Conservation (phyloP, 2,113 vertebrate species). For the Cyphomyrus discorhynchus region DNA sequence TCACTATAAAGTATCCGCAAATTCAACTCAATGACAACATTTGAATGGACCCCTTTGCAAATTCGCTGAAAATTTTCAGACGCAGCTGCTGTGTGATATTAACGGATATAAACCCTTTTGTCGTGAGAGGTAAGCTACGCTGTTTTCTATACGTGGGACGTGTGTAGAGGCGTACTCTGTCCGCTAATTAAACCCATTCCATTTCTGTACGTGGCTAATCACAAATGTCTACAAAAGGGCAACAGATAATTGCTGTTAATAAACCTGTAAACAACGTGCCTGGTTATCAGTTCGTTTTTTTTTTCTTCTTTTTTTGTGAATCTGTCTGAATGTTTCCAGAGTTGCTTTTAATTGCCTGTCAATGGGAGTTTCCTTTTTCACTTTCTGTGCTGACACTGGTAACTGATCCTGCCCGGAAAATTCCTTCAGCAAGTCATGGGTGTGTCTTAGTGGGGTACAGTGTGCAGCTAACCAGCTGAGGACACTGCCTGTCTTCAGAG, state of each 20-base stretch:
- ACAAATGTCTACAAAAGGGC: slow-evolving; percentile 52
- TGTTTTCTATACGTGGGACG: slow-evolving; percentile 60
- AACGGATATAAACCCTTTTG: slow-evolving; percentile 55
- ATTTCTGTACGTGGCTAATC: slow-evolving; percentile 56
- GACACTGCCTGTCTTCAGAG: neutral
- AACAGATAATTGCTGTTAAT: slow-evolving; percentile 55
- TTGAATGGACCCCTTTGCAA: slow-evolving; percentile 45
- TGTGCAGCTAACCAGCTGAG: neutral
- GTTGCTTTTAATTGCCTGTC: neutral
- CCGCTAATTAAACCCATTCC: slow-evolving; percentile 46
- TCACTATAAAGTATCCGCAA: slow-evolving; percentile 41
- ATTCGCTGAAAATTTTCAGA: slow-evolving; percentile 48
- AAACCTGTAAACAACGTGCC: slow-evolving; percentile 22
- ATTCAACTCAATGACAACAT: slow-evolving; percentile 52
- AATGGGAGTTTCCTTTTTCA: neutral
- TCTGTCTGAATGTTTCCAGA: neutral
- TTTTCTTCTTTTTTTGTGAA: neutral
- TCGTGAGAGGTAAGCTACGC: slow-evolving; percentile 55
- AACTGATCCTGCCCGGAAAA: neutral
- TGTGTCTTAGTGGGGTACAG: neutral
- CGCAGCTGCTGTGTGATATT: slow-evolving; percentile 50
- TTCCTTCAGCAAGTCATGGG: neutral
- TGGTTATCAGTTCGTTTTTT: neutral
- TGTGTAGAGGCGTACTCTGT: slow-evolving; percentile 38
- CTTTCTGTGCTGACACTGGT: neutral